These are phyloP conservation scores for Ctenicera cuprea DNA, from an alignment of 2,888 invertebrate species.

Conservation along the genomic window DNA sequence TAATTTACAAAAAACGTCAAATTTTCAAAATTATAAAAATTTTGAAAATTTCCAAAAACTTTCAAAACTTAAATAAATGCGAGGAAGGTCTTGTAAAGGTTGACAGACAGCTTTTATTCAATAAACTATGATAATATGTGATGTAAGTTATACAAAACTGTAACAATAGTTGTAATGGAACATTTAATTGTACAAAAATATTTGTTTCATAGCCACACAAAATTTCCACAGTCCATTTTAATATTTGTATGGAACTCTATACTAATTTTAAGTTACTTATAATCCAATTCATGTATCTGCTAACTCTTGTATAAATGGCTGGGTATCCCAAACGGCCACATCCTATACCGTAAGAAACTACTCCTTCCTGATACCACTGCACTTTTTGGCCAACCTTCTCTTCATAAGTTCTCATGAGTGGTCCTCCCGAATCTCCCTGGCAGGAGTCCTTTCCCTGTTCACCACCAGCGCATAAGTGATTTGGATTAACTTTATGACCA, in stretches of 20 bases:
- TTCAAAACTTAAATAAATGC: no score
- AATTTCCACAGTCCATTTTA: neutral
- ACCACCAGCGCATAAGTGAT: slow-evolving; percentile 43
- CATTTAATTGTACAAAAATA: no score
- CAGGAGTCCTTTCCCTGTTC: slow-evolving; percentile 63
- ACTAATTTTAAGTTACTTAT: neutral
- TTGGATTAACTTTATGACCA: neutral
- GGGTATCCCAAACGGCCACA: slow-evolving; percentile 82
- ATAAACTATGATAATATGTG: no score
- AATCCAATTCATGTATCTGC: slow-evolving; percentile 30
- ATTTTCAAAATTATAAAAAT: no score
- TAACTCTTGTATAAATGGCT: slow-evolving; percentile 79
- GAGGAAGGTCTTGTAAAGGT: no score
- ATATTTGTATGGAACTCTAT: neutral
- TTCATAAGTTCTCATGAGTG: slow-evolving; percentile 23
- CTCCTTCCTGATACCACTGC: slow-evolving; percentile 77
- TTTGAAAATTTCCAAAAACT: no score
- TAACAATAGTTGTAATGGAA: no score
- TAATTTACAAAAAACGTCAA: no score
- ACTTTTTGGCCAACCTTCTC: neutral
- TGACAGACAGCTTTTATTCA: no score
- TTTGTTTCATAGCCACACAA: no score
- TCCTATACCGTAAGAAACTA: slow-evolving; percentile 82
- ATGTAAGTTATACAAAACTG: no score
- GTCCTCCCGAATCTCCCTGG: slow-evolving; percentile 35